Conservation (phyloP, 2,888 invertebrate species). For the Ditylenchus weischeri region DNA sequence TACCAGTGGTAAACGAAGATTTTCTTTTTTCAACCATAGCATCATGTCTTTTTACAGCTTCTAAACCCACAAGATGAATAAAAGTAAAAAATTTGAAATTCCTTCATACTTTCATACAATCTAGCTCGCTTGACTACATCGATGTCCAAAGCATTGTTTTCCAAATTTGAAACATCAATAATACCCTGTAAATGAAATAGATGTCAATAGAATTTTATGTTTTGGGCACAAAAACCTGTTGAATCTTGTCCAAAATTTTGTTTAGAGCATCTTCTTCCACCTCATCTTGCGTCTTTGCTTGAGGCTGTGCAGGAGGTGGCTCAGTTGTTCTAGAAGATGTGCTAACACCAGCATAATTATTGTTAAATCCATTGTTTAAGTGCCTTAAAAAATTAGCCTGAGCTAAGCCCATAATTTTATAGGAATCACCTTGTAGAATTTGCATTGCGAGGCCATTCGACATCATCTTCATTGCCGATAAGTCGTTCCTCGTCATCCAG, state of each 20-base stretch:
- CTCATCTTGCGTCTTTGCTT: slow-evolving; percentile 27
- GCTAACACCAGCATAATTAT: slow-evolving; percentile 1
- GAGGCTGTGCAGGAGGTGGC: neutral
- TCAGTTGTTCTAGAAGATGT: neutral
- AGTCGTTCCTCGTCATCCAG: neutral
- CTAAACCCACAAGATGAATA: neutral
- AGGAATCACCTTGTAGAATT: too few relatives aligned
- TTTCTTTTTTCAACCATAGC: slow-evolving; percentile 17
- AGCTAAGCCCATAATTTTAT: too few relatives aligned
- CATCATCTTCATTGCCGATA: neutral
- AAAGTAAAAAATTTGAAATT: too few relatives aligned
- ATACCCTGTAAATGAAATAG: slow-evolving; percentile 25
- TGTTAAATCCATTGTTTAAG: slow-evolving; percentile 1
- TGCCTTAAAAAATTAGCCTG: neutral
- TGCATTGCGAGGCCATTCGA: neutral
- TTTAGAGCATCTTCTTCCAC: slow-evolving; percentile 39
- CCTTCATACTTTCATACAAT: slow-evolving; percentile 17
- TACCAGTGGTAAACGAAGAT: neutral
- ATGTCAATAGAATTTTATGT: neutral
- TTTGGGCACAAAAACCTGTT: slow-evolving; percentile 25
- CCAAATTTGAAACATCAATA: slow-evolving; percentile 34
- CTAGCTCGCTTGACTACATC: slow-evolving; percentile 35
- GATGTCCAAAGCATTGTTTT: slow-evolving; percentile 30
- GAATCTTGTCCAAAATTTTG: slow-evolving; percentile 36
- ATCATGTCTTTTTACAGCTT: slow-evolving; percentile 33